Percentiles rank a stretch among this genome's conserved stretches.
phyloP scores from a whole-genome alignment of 2,888 invertebrate species.

The Dicyrtoma fusca region DNA sequence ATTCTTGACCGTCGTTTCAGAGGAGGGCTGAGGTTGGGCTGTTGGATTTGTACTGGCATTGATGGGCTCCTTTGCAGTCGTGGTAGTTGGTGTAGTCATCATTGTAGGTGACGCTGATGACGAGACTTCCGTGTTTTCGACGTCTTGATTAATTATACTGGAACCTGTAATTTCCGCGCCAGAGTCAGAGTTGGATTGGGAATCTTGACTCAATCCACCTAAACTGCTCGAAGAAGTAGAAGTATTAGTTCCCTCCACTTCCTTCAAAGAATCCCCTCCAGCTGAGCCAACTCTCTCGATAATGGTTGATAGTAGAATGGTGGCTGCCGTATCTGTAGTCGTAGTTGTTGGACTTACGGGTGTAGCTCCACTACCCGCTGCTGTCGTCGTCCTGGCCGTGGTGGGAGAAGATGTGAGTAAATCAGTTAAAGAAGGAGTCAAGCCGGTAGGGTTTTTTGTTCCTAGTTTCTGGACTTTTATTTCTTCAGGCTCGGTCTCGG shows the following conservation, averaged over 20 bases:
- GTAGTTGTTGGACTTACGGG: background rate
- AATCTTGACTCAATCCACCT: constrained; percentile 26
- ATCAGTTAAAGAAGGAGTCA: constrained; percentile 7
- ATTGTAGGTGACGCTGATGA: constrained; percentile 38
- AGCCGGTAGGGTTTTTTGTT: constrained; percentile 13
- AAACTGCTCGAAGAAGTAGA: constrained; percentile 9
- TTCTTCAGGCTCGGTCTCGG: too few relatives aligned
- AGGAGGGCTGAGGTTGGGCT: constrained; percentile 16
- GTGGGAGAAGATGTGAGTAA: constrained; percentile 50
- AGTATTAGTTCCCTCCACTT: constrained; percentile 3
- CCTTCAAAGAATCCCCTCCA: constrained; percentile 6
- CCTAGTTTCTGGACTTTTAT: constrained; percentile 9
- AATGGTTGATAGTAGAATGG: background rate
- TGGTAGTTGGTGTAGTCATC: background rate
- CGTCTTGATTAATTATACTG: constrained; percentile 37
- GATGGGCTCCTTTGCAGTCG: constrained; percentile 22
- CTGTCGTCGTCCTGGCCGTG: constrained; percentile 55
- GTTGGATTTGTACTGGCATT: constrained; percentile 43
- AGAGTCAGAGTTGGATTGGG: constrained; percentile 1
- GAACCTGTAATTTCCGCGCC: constrained; percentile 6
- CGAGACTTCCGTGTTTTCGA: constrained; percentile 43
- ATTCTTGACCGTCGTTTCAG: constrained; percentile 35
- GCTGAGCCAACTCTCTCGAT: background rate
- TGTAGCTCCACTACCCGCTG: background rate
- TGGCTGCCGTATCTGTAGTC: constrained; percentile 40